Evolutionary conservation across 2,797 vertebrate species (phyloP).

Genomic region (Gymnocypris eckloni): DNA sequence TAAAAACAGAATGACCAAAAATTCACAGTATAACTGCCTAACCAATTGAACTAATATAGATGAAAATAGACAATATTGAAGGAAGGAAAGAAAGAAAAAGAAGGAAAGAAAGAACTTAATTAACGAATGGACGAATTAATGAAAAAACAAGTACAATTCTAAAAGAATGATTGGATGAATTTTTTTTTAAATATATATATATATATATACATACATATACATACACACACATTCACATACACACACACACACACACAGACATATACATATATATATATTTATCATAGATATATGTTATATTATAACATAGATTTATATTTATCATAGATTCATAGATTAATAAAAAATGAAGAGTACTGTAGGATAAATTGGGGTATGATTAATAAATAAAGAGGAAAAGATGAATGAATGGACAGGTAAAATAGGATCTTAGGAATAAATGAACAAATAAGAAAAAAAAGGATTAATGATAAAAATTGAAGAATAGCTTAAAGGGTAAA

Average conservation of each 20-base stretch:
- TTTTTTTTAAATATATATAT: too few relatives aligned
- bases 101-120: too few relatives aligned
- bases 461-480: conserved; percentile 8
- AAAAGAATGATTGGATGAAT: too few relatives aligned
- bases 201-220: too few relatives aligned
- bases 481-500: neutral
- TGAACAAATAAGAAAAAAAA: neutral
- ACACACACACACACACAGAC: too few relatives aligned
- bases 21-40: neutral
- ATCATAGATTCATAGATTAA: neutral
- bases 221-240: too few relatives aligned
- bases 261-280: too few relatives aligned
- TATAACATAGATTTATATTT: too few relatives aligned
- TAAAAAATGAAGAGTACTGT: neutral
- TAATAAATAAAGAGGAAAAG: neutral
- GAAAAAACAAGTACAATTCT: too few relatives aligned
- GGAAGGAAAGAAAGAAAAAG: neutral
- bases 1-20: neutral
- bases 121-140: neutral
- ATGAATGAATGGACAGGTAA: neutral
- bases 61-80: neutral
- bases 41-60: neutral
- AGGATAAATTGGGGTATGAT: neutral
- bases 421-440: neutral
- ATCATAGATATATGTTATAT: too few relatives aligned